phyloP scores from a whole-genome alignment of 2,797 vertebrate genomes.

The Ficedula albicollis region DNA sequence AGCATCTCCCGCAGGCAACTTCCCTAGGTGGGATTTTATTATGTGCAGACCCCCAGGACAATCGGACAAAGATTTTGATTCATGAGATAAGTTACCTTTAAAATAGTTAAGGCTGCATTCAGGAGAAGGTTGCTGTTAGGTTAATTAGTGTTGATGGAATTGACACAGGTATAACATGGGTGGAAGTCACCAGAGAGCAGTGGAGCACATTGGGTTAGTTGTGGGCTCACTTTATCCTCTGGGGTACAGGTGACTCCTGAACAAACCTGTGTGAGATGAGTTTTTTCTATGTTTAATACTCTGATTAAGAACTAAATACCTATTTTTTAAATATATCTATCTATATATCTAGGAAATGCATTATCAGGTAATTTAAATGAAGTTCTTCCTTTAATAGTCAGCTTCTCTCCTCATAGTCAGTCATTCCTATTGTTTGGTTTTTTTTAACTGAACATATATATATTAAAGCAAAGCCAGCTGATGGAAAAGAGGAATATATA shows the following conservation, averaged over 20 bases:
- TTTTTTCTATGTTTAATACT: neutral
- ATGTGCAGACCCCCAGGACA: neutral
- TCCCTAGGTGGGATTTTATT: neutral
- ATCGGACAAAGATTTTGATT: conserved; percentile 9
- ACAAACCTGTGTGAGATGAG: neutral
- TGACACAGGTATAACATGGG: neutral
- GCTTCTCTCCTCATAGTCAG: neutral
- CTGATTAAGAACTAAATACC: neutral
- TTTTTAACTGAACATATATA: neutral
- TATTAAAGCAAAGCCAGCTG: neutral
- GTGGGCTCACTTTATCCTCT: neutral
- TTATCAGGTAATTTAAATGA: neutral
- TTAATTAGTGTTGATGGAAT: conserved; percentile 16
- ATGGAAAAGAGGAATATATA: neutral
- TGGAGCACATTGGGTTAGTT: neutral
- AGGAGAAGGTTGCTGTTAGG: conserved; percentile 21
- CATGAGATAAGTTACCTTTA: conserved; percentile 4
- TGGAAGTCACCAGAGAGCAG: neutral
- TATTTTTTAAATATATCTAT: neutral
- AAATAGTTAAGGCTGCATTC: neutral
- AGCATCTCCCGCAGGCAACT: neutral
- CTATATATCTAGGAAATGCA: neutral
- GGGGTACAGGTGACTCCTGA: neutral
- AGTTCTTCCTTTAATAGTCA: neutral
- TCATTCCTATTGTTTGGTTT: neutral